Evolutionary conservation across 2,797 vertebrate species (phyloP).

Genomic region (Sebastes itinus): DNA sequence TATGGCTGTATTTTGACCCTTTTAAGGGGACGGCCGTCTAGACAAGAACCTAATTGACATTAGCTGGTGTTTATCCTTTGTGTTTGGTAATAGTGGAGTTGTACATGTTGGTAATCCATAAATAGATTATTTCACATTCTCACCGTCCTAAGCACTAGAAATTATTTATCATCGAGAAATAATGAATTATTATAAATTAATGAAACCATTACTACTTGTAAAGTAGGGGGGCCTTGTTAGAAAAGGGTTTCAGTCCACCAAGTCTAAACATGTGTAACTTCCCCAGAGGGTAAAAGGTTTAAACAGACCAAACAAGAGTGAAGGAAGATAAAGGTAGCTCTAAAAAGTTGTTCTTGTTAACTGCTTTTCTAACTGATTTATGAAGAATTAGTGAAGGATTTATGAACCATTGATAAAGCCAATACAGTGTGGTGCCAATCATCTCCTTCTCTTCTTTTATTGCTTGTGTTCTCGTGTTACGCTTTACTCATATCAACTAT

Average conservation of each 20-base stretch:
- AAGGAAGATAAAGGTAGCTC: background rate
- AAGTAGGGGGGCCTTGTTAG: background rate
- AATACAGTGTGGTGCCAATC: background rate
- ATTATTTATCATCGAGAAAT: background rate
- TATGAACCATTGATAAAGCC: background rate
- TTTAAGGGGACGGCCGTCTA: slow-evolving; percentile 45
- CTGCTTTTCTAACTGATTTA: background rate
- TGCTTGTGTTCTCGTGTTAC: background rate
- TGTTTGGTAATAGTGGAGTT: background rate
- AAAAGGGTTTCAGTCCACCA: background rate
- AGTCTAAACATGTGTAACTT: background rate
- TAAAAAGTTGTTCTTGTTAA: background rate
- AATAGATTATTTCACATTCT: background rate
- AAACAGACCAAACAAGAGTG: background rate
- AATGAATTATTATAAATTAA: background rate
- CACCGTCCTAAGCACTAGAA: background rate
- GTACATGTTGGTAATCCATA: background rate
- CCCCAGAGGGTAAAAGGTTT: background rate
- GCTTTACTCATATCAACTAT: background rate
- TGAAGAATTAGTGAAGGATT: background rate
- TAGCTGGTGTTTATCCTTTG: background rate
- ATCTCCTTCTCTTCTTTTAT: too few relatives aligned
- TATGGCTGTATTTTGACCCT: slow-evolving; percentile 43
- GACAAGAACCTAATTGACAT: slow-evolving; percentile 28
- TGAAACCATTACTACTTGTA: background rate